These are phyloP conservation scores for Drosophila ananassae DNA, from an alignment of 1,140 invertebrate species.

Conservation along the genomic window DNA sequence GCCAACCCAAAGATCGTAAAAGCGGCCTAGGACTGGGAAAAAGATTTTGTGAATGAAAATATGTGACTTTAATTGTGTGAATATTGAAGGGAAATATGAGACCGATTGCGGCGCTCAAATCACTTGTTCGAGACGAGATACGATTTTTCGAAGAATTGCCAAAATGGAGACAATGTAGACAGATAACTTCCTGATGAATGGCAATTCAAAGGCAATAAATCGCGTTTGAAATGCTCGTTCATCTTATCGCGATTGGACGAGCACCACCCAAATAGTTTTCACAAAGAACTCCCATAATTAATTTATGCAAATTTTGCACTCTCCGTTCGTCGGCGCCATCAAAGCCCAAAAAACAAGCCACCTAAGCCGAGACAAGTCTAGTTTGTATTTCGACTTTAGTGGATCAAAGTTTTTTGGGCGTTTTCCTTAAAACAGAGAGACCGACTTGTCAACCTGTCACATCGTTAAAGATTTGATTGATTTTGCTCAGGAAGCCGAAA, in stretches of 20 bases:
- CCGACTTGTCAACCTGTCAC: constrained; percentile 52
- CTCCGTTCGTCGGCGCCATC: constrained; percentile 59
- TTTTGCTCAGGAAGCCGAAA: constrained; percentile 70
- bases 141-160: constrained; percentile 39
- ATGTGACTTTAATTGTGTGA: constrained; percentile 69
- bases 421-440: constrained; percentile 15
- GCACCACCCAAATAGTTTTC: constrained; percentile 74
- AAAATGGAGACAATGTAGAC: constrained; percentile 18
- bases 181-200: constrained; percentile 66
- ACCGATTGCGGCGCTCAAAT: constrained; percentile 4
- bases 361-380: constrained; percentile 29
- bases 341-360: constrained; percentile 62
- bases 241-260: constrained; percentile 64
- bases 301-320: constrained; percentile 75
- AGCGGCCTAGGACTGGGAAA: constrained; percentile 12
- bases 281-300: constrained; percentile 78
- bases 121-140: constrained; percentile 5
- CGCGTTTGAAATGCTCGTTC: constrained; percentile 46
- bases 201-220: constrained; percentile 64
- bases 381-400: constrained; percentile 11
- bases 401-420: constrained; percentile 31
- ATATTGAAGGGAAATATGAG: constrained; percentile 37
- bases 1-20: constrained; percentile 41
- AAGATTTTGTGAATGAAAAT: constrained; percentile 63
- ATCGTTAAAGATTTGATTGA: constrained; percentile 79